Evolutionary conservation across 2,888 invertebrate genomes (phyloP), one percentile per base, ranked within the genome.

Genomic region (Phalera bucephala): DNA sequence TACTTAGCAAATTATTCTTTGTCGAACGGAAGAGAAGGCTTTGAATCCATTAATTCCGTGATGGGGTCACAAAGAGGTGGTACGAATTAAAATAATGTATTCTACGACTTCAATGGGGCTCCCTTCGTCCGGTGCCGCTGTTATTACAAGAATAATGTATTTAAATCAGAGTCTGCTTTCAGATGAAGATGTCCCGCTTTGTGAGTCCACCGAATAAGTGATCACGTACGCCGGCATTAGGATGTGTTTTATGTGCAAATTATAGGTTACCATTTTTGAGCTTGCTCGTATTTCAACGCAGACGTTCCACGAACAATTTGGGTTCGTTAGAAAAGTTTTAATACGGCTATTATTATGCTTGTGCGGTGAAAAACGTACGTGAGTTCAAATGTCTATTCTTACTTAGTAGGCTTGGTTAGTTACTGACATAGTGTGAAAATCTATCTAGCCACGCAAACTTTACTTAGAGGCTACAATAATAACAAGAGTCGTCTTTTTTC

Each of bases 1-100:
- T 88, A 89, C 88, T 89, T 89, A 88, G 80, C 83, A 88, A 88
- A 88, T 89, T 87, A 89, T 88, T 88, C 88, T 88, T 88, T 88
- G 87, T 87, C 75, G 77, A 83, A 82, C 87, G 87, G 85, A 85
- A 86, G 83, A 83, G 87, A 80, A 81, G 82, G 79, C 82, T 89
- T 87, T 88, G 88, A 87, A 87, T 88, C 86, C 88, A 88, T 89
- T 88, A 87, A 89, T 87, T 80, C 81, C 63, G 64, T 76, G 85
- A 85, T 79, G 83, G 87, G 87, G 84, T 87, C 88, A 84, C 86
- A 84, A 84, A 86, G 85, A 87, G 87, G 85, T 87, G 82, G 83
- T 83, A 77, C 80, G 76, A 87, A 87, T 89, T 88, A 87, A 88
- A 85, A 88, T 89, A 88, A 88, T 88, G 82, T 87, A 89, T 89